Percentiles rank a stretch among this genome's conserved stretches.
These are phyloP conservation scores for Phoxinus phoxinus DNA, from an alignment of 2,113 vertebrate species.

Conservation along the genomic window DNA sequence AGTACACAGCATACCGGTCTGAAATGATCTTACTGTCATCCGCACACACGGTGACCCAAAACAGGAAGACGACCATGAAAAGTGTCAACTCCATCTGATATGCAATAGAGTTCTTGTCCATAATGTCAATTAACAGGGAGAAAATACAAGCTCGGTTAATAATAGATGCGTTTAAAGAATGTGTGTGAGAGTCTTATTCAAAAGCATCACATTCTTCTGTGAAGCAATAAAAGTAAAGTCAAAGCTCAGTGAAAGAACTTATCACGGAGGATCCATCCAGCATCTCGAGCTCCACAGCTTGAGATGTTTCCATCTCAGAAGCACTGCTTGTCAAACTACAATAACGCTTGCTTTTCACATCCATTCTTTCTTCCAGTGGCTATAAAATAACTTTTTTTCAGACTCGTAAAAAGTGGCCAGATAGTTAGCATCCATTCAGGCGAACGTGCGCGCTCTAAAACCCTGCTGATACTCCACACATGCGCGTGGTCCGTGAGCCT, in stretches of 20 bases:
- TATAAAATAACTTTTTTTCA: slow-evolving; percentile 56
- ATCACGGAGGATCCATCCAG: slow-evolving; percentile 17
- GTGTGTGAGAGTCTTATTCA: slow-evolving; percentile 27
- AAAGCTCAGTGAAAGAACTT: slow-evolving; percentile 24
- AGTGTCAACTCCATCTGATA: slow-evolving; percentile 79
- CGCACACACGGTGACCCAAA: slow-evolving; percentile 81
- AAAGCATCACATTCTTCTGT: slow-evolving; percentile 41
- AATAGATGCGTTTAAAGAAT: slow-evolving; percentile 3
- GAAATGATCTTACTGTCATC: slow-evolving; percentile 86
- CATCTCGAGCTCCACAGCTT: slow-evolving; percentile 33
- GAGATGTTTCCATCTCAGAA: slow-evolving; percentile 37
- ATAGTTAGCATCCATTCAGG: slow-evolving; percentile 15
- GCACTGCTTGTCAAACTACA: slow-evolving; percentile 24
- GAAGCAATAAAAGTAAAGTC: slow-evolving; percentile 2
- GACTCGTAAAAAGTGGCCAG: slow-evolving; percentile 8
- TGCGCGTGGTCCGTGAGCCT: slow-evolving; percentile 9
- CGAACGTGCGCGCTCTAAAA: slow-evolving; percentile 7
- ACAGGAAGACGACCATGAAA: slow-evolving; percentile 77
- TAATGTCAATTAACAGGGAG: slow-evolving; percentile 41
- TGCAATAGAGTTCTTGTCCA: slow-evolving; percentile 67
- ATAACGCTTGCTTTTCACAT: slow-evolving; percentile 44
- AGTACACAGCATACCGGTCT: slow-evolving; percentile 90
- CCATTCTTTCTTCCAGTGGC: slow-evolving; percentile 53
- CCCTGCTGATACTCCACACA: slow-evolving; percentile 26
- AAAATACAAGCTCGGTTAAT: not conserved